These are phyloP conservation scores for Lutraria lutraria DNA, from an alignment of 2,888 invertebrate species.

Conservation along the genomic window DNA sequence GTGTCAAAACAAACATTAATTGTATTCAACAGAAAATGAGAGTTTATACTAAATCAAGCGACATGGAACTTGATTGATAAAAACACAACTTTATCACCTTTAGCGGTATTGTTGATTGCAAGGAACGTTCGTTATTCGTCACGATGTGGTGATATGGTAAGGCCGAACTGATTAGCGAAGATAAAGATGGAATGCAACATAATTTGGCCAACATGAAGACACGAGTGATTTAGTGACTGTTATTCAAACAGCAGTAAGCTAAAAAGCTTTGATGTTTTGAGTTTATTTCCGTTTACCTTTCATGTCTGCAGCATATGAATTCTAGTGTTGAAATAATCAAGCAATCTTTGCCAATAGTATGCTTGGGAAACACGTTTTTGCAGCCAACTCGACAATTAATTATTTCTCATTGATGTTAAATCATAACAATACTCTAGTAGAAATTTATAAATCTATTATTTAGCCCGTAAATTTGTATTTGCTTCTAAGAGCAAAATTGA, in stretches of 20 bases:
- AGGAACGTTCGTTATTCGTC: no score
- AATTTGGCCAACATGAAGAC: neutral
- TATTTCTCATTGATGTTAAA: neutral
- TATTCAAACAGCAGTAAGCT: neutral
- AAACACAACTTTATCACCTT: no score
- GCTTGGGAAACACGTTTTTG: neutral
- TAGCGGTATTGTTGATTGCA: no score
- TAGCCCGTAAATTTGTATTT: neutral
- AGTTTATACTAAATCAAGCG: no score
- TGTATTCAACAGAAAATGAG: no score
- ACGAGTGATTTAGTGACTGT: neutral
- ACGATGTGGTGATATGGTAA: no score
- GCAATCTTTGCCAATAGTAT: neutral
- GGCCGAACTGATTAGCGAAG: no score
- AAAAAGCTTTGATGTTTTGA: neutral
- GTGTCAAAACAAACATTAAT: no score
- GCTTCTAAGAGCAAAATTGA: conserved; percentile 1
- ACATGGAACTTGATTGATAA: no score
- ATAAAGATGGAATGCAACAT: no score
- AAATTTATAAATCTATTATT: neutral
- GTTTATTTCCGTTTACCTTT: neutral
- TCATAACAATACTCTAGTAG: neutral
- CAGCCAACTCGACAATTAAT: neutral
- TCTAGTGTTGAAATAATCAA: neutral
- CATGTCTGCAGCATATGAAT: neutral